These are phyloP conservation scores for Paraescarpia echinospica DNA, from an alignment of 1,140 invertebrate genomes.

Conservation along the genomic window DNA sequence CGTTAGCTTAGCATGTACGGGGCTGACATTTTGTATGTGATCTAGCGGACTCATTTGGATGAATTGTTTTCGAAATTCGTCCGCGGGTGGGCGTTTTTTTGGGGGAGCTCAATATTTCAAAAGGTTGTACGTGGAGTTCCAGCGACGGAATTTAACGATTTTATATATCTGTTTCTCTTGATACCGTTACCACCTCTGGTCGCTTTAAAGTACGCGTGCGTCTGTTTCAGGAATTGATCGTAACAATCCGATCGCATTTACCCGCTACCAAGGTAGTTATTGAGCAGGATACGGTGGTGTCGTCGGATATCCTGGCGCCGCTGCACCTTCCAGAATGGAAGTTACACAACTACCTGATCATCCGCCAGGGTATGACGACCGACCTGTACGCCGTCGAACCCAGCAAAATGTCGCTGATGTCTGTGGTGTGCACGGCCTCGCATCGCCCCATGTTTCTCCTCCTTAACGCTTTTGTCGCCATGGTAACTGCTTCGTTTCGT, in stretches of 20 bases:
- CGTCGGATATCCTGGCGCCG: not conserved
- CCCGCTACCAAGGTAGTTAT: not conserved
- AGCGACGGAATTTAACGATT: no score
- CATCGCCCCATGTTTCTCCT: not conserved
- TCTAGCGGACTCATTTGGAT: no score
- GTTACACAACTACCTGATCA: not conserved
- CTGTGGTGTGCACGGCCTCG: not conserved
- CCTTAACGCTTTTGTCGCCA: not conserved
- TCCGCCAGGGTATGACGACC: not conserved
- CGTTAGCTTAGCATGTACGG: no score
- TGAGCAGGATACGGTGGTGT: not conserved
- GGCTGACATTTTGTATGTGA: no score
- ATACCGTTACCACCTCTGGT: no score
- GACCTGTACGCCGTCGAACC: not conserved
- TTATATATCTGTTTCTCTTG: no score
- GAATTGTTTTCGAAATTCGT: no score
- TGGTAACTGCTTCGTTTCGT: not conserved
- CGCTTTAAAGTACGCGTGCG: no score
- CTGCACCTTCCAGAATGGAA: not conserved
- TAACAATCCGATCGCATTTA: not conserved
- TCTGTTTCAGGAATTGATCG: not conserved
- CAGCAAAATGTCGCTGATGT: not conserved
- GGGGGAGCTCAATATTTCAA: no score
- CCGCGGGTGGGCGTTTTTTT: no score
- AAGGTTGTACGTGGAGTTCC: no score